phyloP scores from a whole-genome alignment of 2,797 vertebrate genomes.

The Xenentodon cancila region DNA sequence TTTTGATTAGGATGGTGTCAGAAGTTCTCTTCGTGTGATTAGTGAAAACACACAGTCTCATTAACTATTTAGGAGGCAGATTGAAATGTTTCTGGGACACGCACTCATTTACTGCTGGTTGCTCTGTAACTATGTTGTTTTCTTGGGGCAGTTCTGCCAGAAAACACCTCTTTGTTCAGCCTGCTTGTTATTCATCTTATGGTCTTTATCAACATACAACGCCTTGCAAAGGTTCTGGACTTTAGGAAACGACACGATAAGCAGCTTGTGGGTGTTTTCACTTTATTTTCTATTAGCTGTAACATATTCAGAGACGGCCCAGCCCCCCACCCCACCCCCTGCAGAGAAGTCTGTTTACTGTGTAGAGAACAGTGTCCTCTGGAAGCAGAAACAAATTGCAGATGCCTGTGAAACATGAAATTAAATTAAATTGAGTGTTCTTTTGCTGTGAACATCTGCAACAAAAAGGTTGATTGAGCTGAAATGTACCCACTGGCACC shows the following conservation, averaged over 20 bases:
- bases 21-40: constrained; percentile 73
- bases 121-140: constrained; percentile 31
- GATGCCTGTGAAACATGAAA: constrained; percentile 33
- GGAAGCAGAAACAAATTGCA: constrained; percentile 24
- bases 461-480: constrained; percentile 2
- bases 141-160: constrained; percentile 8
- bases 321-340: constrained; percentile 6
- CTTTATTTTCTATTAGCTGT: constrained; percentile 17
- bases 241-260: constrained; percentile 4
- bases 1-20: constrained; percentile 77
- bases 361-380: constrained; percentile 21
- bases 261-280: constrained; percentile 26
- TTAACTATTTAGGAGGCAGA: constrained; percentile 78
- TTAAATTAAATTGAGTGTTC: constrained; percentile 21
- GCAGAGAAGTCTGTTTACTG: constrained; percentile 25
- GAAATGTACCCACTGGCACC: constrained; percentile 20
- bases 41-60: constrained; percentile 58
- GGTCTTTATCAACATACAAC: constrained; percentile 14
- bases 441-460: constrained; percentile 1
- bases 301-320: constrained; percentile 6
- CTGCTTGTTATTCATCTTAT: constrained; percentile 35
- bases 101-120: constrained; percentile 56
- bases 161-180: constrained; percentile 24
- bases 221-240: constrained; percentile 11
- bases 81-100: constrained; percentile 74